Evolutionary conservation across 2,888 invertebrate species (phyloP).

Genomic region (Erpobdella octoculata): DNA sequence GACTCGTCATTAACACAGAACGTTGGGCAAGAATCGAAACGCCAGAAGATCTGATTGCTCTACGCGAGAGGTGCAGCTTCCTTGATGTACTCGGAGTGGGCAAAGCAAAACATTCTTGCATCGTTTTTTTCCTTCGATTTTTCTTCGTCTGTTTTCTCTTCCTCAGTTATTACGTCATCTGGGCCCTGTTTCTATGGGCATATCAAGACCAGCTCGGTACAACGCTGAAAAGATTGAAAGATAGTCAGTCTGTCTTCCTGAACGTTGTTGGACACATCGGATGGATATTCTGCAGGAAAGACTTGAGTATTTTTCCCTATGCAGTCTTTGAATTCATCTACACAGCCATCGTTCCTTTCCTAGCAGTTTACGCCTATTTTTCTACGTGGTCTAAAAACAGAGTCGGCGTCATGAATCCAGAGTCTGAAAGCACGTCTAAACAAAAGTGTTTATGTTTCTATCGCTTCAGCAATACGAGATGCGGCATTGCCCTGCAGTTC

Average conservation of each 20-base stretch:
- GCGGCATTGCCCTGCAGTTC: conserved; percentile 10
- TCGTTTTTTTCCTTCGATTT: background rate
- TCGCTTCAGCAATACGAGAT: background rate
- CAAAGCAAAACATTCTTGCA: conserved; percentile 18
- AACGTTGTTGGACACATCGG: conserved; percentile 28
- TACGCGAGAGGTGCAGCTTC: conserved; percentile 19
- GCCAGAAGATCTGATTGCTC: conserved; percentile 18
- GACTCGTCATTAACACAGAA: conserved; percentile 20
- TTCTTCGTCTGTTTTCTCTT: background rate
- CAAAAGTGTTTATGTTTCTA: background rate
- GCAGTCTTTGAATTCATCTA: conserved; percentile 27
- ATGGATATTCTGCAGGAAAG: conserved; percentile 13
- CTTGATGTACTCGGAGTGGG: conserved; percentile 29
- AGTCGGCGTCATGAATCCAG: background rate
- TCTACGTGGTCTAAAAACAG: conserved; percentile 5
- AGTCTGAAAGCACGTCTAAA: background rate
- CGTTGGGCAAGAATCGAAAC: conserved; percentile 2
- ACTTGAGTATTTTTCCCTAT: background rate
- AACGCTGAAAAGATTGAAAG: background rate
- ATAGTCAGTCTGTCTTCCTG: conserved; percentile 14
- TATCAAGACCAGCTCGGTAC: conserved; percentile 11
- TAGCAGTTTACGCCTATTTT: conserved; percentile 14
- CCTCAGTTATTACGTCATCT: conserved; percentile 11
- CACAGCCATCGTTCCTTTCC: conserved; percentile 19
- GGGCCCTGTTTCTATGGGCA: conserved; percentile 16